phyloP scores from a whole-genome alignment of 2,113 vertebrate genomes.

The Echinops telfairi region DNA sequence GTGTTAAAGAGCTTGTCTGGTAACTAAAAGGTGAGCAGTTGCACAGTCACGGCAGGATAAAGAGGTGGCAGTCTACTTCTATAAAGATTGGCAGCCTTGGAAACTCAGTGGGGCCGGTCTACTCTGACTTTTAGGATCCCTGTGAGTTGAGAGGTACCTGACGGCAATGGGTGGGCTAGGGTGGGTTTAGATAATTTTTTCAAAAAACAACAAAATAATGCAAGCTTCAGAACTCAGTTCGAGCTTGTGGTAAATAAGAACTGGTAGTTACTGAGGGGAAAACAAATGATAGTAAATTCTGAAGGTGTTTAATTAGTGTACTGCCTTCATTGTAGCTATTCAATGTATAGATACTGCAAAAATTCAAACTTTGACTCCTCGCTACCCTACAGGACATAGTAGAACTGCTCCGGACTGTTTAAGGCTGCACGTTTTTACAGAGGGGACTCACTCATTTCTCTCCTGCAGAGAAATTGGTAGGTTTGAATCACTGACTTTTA shows the following conservation, averaged over 20 bases:
- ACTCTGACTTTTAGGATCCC: neutral
- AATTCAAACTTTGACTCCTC: neutral
- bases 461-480: neutral
- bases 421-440: no score
- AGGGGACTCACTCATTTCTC: no score
- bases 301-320: neutral
- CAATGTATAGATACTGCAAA: neutral
- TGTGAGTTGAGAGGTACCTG: neutral
- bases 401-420: neutral
- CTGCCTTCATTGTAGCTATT: conserved; percentile 13
- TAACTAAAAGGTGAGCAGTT: neutral
- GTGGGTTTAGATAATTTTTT: neutral
- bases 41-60: neutral
- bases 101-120: neutral
- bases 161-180: neutral
- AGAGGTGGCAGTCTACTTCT: neutral
- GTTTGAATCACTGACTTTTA: no score
- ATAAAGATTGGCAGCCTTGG: neutral
- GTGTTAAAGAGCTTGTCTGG: neutral
- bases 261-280: neutral
- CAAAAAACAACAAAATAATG: neutral
- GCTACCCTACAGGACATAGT: neutral
- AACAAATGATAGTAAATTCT: conserved; percentile 14
- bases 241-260: neutral
- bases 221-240: neutral